A percentile compares a stretch with the other conserved stretches of the same genome.
Conservation (phyloP, 2,888 invertebrate species). For the Drosophila kambysellisi region DNA sequence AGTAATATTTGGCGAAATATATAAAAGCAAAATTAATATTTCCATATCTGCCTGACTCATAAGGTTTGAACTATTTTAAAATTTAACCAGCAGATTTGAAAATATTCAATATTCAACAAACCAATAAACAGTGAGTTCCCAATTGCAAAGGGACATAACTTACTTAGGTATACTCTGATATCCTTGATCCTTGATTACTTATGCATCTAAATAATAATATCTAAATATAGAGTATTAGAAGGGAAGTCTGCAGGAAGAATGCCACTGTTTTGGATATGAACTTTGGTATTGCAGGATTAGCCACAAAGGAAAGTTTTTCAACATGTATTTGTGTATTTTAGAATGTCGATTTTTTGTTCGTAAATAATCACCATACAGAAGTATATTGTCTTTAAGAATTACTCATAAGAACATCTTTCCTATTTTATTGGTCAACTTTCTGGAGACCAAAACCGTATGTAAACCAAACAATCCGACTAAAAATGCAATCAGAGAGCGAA, state of each 20-base stretch:
- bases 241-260: background rate
- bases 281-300: background rate
- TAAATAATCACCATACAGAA: background rate
- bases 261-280: background rate
- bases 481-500: no score
- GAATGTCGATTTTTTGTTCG: background rate
- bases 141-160: background rate
- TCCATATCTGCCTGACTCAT: background rate
- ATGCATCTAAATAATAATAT: background rate
- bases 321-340: background rate
- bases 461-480: background rate
- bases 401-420: background rate
- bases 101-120: background rate
- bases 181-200: no score
- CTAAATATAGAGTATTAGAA: background rate
- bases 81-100: background rate
- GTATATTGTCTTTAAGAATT: background rate
- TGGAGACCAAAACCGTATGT: background rate
- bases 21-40: background rate
- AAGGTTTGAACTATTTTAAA: background rate
- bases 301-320: background rate
- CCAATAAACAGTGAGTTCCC: background rate
- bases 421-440: background rate
- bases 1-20: background rate
- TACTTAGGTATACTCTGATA: no score